A percentile compares a stretch with the other conserved stretches of the same genome.
Conservation (phyloP, 2,797 vertebrate species). For the Gallinago nigripennis region DNA sequence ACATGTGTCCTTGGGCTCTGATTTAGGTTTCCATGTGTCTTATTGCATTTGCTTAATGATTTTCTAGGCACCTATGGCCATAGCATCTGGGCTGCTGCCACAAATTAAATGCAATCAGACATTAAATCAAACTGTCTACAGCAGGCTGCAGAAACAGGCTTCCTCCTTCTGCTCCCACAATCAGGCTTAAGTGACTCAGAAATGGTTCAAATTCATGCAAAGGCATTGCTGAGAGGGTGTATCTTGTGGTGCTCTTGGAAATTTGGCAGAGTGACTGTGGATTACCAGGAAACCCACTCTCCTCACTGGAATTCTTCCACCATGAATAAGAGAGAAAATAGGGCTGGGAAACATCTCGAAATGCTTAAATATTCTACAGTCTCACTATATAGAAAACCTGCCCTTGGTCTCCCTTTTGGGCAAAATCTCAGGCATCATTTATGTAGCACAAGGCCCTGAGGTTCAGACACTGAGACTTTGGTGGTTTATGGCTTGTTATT, state of each 20-base stretch:
- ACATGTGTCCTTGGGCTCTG: constrained; percentile 61
- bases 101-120: constrained; percentile 63
- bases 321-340: neutral
- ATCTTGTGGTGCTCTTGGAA: neutral
- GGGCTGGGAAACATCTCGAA: neutral
- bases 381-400: neutral
- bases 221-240: neutral
- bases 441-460: neutral
- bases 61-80: constrained; percentile 59
- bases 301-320: neutral
- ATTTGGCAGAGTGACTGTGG: neutral
- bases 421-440: constrained; percentile 11
- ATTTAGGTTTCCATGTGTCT: constrained; percentile 64
- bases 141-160: neutral
- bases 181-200: neutral
- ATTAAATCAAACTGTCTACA: constrained; percentile 56
- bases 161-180: neutral
- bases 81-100: constrained; percentile 64
- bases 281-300: neutral
- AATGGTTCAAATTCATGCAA: neutral
- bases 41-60: constrained; percentile 66
- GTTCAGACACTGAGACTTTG: neutral
- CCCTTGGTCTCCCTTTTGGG: neutral
- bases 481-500: neutral
- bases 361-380: neutral